phyloP scores from a whole-genome alignment of 2,797 vertebrate species.

The Xenops minutus region DNA sequence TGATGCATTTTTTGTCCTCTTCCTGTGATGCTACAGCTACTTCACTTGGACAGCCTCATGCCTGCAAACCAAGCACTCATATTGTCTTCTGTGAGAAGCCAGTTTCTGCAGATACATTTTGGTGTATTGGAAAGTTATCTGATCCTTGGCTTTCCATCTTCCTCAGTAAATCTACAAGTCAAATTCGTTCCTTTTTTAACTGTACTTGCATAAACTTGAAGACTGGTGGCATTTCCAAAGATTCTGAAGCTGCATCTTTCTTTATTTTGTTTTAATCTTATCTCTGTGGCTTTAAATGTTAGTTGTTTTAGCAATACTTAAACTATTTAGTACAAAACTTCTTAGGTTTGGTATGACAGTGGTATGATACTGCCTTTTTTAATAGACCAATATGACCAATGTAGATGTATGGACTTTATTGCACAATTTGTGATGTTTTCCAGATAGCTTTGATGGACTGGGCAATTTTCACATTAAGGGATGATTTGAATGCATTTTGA shows the following conservation, averaged over 20 bases:
- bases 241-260: neutral
- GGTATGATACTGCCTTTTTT: neutral
- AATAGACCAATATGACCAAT: neutral
- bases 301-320: neutral
- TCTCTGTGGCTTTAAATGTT: neutral
- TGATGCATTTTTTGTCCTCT: neutral
- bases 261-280: neutral
- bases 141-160: neutral
- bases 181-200: neutral
- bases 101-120: neutral
- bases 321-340: neutral
- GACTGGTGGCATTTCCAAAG: neutral
- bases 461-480: neutral
- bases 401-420: neutral
- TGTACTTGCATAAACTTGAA: neutral
- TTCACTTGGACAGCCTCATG: neutral
- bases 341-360: neutral
- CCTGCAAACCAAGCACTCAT: neutral
- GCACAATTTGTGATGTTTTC: neutral
- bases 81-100: neutral
- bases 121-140: neutral
- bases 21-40: slow-evolving; percentile 2
- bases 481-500: neutral
- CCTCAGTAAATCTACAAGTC: neutral
- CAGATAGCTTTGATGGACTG: neutral